A percentile compares a stretch with the other conserved stretches of the same genome.
phyloP scores from a whole-genome alignment of 2,113 vertebrate species.

The Xiphorhynchus elegans region DNA sequence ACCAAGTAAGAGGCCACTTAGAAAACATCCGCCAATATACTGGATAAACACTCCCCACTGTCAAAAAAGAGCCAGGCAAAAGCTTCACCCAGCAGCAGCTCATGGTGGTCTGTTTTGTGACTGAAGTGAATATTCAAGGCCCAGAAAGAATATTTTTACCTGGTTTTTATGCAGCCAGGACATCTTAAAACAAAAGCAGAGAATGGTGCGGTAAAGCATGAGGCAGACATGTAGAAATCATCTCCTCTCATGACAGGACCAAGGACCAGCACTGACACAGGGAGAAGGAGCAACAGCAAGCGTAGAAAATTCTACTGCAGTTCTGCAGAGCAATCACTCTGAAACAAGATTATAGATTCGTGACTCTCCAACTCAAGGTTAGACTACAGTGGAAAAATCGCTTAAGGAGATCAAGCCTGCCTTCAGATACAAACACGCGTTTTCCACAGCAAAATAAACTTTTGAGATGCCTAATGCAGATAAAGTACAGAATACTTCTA shows the following conservation, averaged over 20 bases:
- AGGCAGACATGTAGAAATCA: neutral
- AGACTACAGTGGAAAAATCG: constrained; percentile 3
- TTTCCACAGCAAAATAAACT: neutral
- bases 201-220: neutral
- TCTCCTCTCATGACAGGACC: neutral
- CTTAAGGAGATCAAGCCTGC: constrained; percentile 31
- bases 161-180: neutral
- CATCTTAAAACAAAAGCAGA: neutral
- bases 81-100: neutral
- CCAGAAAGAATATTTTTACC: neutral
- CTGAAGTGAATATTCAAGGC: neutral
- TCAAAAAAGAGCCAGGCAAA: neutral
- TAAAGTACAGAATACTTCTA: neutral
- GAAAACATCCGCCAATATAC: neutral
- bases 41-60: neutral
- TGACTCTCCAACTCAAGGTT: constrained; percentile 59
- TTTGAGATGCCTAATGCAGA: neutral
- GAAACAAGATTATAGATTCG: constrained; percentile 55
- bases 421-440: neutral
- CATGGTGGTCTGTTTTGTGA: neutral
- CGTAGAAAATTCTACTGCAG: constrained; percentile 35
- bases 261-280: neutral
- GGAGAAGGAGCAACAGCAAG: neutral
- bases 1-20: neutral
- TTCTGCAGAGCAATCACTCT: constrained; percentile 52